Evolutionary conservation across 2,888 invertebrate species (phyloP), one percentile per base, ranked within the genome.

Genomic region (Coelinius sp.): DNA sequence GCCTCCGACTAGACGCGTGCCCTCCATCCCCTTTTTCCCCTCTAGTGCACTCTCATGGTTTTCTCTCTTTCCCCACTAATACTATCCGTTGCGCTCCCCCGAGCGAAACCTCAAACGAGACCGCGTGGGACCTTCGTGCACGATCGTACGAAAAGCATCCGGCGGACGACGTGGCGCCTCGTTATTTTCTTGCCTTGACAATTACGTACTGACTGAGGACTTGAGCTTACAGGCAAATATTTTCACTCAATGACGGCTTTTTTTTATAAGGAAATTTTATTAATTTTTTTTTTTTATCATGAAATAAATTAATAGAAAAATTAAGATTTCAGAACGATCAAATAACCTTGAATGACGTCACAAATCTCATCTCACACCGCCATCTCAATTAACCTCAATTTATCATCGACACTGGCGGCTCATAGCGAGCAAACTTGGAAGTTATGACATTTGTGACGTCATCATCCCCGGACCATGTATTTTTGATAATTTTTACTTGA

Each of bases 41-140:
- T 41, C 27, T 64, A 35, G 27, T 44, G 25, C 35, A 25, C 25
- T 49, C 46, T 49, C 70, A 62, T 59, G 52, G 53, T 62, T 38
- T 46, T 59, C 49, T 72, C 22, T 35, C 69, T 41, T 64, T 63
- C 69, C 70, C 41, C 65, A 22, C 49, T 52, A 35, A 24, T 56
- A 41, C 52, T 68, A 68, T 70, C 68, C 44, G 71, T 67, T 71
- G 71, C 59, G 59, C 62, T 66, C 31, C 71, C 66, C 46, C 71
- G 71, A 76, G 75, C 73, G 74, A 78, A 76, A 78, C 77, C 78
- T 77, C 78, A 78, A 78, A 78, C 75, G 78, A 76, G 74, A 76
- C 78, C 78, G 75, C 76, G 72, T 70, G 71, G 59, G 73, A 77
- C 75, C 71, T 75, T 74, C 75, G 74, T 74, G 75, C 75, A 75